These are phyloP conservation scores for Phymanthus crucifer DNA, from an alignment of 92 coral and sea anemone species.

Conservation along the genomic window DNA sequence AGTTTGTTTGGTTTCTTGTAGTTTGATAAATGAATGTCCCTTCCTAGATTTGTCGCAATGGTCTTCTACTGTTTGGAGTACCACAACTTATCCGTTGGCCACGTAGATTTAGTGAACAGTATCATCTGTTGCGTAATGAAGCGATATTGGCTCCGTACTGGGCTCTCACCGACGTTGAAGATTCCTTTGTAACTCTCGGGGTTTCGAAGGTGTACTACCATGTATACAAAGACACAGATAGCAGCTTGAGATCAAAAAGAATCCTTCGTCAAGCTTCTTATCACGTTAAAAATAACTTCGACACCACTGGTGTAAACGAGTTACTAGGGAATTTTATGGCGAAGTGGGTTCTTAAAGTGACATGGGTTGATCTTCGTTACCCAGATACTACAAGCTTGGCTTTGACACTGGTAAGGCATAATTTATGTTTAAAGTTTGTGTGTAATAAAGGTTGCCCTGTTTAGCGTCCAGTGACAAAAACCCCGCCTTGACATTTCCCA, in stretches of 20 bases:
- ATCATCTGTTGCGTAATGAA: constrained; percentile 7
- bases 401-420: neutral
- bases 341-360: constrained; percentile 39
- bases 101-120: constrained; percentile 21
- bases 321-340: constrained; percentile 20
- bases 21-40: too few relatives aligned
- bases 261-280: constrained; percentile 21
- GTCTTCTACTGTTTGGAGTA: constrained; percentile 23
- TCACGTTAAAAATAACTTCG: constrained; percentile 10
- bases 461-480: too few relatives aligned
- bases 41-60: constrained; percentile 39
- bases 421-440: neutral
- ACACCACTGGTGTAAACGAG: neutral
- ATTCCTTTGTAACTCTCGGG: constrained; percentile 15
- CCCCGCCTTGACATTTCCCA: too few relatives aligned
- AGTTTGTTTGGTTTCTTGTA: too few relatives aligned
- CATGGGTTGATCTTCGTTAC: constrained; percentile 29
- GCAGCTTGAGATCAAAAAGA: neutral
- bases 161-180: constrained; percentile 22
- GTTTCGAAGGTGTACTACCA: constrained; percentile 36
- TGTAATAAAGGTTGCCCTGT: too few relatives aligned
- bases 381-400: neutral
- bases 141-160: constrained; percentile 39
- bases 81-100: constrained; percentile 31
- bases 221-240: constrained; percentile 9